Base-by-base conservation (phyloP, 2,113 vertebrate species). In the Porphyrio hochstetteri region DNA sequence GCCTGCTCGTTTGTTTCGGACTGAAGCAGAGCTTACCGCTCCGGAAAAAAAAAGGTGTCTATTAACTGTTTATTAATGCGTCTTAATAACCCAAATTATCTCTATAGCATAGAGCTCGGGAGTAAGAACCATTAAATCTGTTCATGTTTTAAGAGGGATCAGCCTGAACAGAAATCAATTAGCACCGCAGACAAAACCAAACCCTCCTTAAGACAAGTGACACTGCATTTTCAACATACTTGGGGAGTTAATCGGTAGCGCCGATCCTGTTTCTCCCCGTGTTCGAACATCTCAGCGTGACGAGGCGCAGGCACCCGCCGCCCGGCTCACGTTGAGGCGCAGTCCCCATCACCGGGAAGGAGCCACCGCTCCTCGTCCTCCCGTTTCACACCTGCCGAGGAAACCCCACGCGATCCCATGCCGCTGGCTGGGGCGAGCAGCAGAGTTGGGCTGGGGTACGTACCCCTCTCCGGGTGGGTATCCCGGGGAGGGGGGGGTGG, bases 121-220 rank as follows among this genome's bases (percentile, higher is more conserved):
- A 95, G 93, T 94, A 96, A 97, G 95, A 93, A 95, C 92, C 95
- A 94, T 95, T 96, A 97, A 97, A 97, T 96, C 95, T 96, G 90
- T 88, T 88, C 95, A 44, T 95, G 80, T 96, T 95, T 93, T 94
- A 95, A 92, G 96, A 96, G 90, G 95, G 92, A 94, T 96, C 95
- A 95, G 92, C 86, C 80, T 93, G 80, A 90, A 75, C 72, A 96
- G 93, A 95, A 97, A 95, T 94, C 96, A 96, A 96, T 97, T 96
- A 96, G 86, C 95, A 92, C 82, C 28, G 38, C 88, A 94, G 76
- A 96, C 85, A 95, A 92, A 96, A 78, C 80, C 96, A 77, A 93
- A 69, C 93, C 95, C 72, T 94, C 81, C 93, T 82, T 48, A 68
- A 93, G 92, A 94, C 93, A 74, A 96, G 95, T 77, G 95, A 81